phyloP scores from a whole-genome alignment of 2,797 vertebrate genomes.

The Balearica regulorum region DNA sequence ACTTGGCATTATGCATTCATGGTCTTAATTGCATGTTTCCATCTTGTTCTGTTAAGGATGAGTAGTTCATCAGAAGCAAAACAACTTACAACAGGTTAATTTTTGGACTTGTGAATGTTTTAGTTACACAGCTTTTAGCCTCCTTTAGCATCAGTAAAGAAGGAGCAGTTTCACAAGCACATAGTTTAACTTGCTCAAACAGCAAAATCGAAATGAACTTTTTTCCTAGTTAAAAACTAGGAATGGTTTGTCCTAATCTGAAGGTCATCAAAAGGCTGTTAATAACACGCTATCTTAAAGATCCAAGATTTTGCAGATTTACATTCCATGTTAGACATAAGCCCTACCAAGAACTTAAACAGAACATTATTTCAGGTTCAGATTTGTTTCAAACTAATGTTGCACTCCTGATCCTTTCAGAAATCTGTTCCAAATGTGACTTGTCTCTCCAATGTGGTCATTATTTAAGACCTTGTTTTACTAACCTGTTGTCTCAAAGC shows the following conservation, averaged over 20 bases:
- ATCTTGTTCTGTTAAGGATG: background rate
- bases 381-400: background rate
- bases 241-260: background rate
- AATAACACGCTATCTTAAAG: background rate
- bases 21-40: background rate
- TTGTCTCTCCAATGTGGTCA: background rate
- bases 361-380: background rate
- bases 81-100: background rate
- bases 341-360: background rate
- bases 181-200: background rate
- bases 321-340: background rate
- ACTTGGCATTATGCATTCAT: background rate
- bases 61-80: background rate
- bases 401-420: background rate
- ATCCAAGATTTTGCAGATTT: background rate
- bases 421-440: background rate
- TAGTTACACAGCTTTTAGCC: background rate
- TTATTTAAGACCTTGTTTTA: background rate
- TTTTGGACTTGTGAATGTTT: background rate
- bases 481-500: background rate
- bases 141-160: background rate
- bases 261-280: background rate
- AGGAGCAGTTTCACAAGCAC: background rate
- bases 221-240: background rate
- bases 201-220: background rate